Evolutionary conservation across 1,140 invertebrate species (phyloP).

Genomic region (Platorchestia sp.): DNA sequence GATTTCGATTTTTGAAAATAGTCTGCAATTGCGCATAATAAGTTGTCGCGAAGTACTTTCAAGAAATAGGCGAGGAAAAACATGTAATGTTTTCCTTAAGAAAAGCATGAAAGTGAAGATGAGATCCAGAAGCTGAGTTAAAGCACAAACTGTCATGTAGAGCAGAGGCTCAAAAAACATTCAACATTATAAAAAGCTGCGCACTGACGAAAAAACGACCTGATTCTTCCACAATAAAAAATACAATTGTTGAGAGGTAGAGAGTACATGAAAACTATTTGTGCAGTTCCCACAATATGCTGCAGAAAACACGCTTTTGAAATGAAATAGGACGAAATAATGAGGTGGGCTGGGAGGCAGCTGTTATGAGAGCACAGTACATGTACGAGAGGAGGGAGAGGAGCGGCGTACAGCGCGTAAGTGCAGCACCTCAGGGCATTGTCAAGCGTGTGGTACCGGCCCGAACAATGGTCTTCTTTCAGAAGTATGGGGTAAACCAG

Average conservation of each 20-base stretch:
- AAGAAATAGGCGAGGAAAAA: too few relatives aligned
- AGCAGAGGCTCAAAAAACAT: too few relatives aligned
- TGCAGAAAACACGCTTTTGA: not conserved
- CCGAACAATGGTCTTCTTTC: conserved; percentile 39
- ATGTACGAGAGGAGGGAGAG: not conserved
- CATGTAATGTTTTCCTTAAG: too few relatives aligned
- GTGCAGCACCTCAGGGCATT: conserved; percentile 29
- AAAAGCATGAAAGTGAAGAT: too few relatives aligned
- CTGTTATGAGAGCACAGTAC: conserved; percentile 27
- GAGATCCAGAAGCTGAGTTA: too few relatives aligned
- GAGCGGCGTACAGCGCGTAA: not conserved
- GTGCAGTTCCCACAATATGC: not conserved
- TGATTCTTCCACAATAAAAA: not conserved
- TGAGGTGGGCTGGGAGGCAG: not conserved
- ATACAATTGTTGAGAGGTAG: too few relatives aligned
- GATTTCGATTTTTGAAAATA: too few relatives aligned
- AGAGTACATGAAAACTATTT: not conserved
- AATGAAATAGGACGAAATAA: not conserved
- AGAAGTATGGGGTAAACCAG: conserved; percentile 45
- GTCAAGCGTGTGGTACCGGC: not conserved
- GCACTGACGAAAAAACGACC: too few relatives aligned
- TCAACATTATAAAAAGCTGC: too few relatives aligned
- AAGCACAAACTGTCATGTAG: too few relatives aligned
- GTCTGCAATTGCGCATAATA: too few relatives aligned
- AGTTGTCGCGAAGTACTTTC: too few relatives aligned